Evolutionary conservation across 2,113 vertebrate genomes (phyloP), one percentile per base, ranked within the genome.

Genomic region (Spheniscus mendiculus): DNA sequence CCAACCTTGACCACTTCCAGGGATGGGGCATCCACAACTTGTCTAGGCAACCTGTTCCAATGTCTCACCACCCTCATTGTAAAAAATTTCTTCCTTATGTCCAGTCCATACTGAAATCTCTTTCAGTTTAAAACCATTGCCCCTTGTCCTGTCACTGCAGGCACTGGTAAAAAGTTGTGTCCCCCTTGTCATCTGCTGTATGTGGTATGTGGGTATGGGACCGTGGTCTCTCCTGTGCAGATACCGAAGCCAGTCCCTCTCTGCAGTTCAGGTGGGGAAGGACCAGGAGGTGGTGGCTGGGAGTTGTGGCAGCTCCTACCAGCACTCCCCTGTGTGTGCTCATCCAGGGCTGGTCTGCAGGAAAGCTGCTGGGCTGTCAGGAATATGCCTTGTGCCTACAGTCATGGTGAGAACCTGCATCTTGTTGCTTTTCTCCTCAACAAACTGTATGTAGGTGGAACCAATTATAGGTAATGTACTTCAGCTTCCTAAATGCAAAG

Each of bases 401-500:
- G 70, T 55, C 12, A 0, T 70, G 59, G 85, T 80, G 85, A 95
- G 79, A 97, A 92, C 77, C 63, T 96, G 92, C 85, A 67, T 93
- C 85, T 93, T 93, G 53, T 90, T 97, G 90, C 85, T 63, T 95
- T 94, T 90, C 74, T 88, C 92, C 82, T 71, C 88, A 56, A 86
- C 79, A 93, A 97, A 86, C 90, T 86, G 69, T 55, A 77, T 92
- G 96, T 97, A 93, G 97, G 96, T 90, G 96, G 96, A 96, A 87
- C 90, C 93, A 97, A 96, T 96, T 97, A 96, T 94, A 86, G 81
- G 71, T 78, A 89, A 96, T 92, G 71, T 78, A 89, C 93, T 96
- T 92, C 74, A 95, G 93, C 67, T 94, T 95, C 93, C 96, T 73
- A 93, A 94, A 95, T 50, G 85, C 92, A 96, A 97, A 92, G 93